A percentile compares a stretch with the other conserved stretches of the same genome.
These are phyloP conservation scores for Pteria penguin DNA, from an alignment of 2,888 invertebrate genomes.

Conservation along the genomic window DNA sequence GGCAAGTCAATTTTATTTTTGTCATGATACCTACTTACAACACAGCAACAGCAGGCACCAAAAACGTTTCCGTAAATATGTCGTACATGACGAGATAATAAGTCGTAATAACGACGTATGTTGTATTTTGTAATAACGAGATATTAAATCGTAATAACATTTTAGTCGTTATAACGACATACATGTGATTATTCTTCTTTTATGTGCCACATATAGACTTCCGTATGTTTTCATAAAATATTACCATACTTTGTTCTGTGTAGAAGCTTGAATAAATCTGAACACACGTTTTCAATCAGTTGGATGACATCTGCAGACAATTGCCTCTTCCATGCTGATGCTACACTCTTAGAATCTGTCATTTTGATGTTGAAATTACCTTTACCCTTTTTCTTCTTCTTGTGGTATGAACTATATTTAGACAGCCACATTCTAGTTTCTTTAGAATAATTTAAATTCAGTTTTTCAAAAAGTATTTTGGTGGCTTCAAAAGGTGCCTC, in stretches of 20 bases:
- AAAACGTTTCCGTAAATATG: no score
- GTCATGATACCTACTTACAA: no score
- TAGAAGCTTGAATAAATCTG: neutral
- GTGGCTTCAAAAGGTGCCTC: neutral
- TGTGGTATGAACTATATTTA: neutral
- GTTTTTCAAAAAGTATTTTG: neutral
- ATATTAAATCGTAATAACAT: no score
- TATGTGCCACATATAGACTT: no score
- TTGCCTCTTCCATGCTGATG: neutral
- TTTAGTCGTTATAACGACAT: no score
- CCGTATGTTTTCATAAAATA: no score
- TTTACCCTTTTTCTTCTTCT: neutral
- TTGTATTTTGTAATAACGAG: no score
- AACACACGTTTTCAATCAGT: neutral
- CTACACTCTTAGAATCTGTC: neutral
- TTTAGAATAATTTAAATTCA: conserved; percentile 9
- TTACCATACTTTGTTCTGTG: neutral
- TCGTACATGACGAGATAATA: no score
- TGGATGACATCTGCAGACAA: neutral
- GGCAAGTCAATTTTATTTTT: no score
- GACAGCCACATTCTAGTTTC: conserved; percentile 5
- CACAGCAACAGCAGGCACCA: no score
- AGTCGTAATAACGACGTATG: no score
- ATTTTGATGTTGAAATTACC: neutral
- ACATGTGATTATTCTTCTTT: no score